Conservation (phyloP, 92 coral and sea anemone species). For the Zoanthus sociatus region DNA sequence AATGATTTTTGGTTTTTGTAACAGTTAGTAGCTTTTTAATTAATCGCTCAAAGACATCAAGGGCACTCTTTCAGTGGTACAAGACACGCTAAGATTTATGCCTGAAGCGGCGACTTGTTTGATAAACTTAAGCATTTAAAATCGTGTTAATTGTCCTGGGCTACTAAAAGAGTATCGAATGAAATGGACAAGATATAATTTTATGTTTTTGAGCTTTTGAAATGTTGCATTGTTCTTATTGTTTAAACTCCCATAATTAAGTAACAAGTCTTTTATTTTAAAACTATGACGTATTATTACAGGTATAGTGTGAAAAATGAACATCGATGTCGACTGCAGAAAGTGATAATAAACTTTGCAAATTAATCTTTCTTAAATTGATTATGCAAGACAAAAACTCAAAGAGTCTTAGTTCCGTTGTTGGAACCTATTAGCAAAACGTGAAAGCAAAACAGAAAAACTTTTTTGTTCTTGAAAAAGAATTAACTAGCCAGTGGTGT, state of each 20-base stretch:
- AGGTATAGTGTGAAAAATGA: background rate
- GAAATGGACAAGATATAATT: background rate
- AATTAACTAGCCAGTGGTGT: constrained; percentile 19
- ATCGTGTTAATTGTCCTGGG: background rate
- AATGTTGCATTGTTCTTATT: background rate
- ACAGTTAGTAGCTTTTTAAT: too few species aligned
- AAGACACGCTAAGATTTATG: background rate
- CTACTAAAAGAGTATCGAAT: background rate
- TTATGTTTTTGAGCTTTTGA: background rate
- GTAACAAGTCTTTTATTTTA: background rate
- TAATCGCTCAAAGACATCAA: too few species aligned
- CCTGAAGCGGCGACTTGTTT: background rate
- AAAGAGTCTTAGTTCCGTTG: constrained; percentile 11
- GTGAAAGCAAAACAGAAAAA: background rate
- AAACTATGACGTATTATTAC: background rate
- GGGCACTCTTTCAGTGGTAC: background rate
- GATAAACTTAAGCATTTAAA: background rate
- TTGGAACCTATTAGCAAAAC: background rate
- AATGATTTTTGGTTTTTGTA: too few species aligned
- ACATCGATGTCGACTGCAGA: background rate
- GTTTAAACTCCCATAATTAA: background rate
- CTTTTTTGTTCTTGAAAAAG: background rate
- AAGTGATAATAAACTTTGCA: constrained; percentile 13
- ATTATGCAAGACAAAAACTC: constrained; percentile 26
- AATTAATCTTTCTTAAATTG: background rate